These are phyloP conservation scores for Ramphastos sulfuratus DNA, from an alignment of 2,113 vertebrate genomes.

Conservation along the genomic window DNA sequence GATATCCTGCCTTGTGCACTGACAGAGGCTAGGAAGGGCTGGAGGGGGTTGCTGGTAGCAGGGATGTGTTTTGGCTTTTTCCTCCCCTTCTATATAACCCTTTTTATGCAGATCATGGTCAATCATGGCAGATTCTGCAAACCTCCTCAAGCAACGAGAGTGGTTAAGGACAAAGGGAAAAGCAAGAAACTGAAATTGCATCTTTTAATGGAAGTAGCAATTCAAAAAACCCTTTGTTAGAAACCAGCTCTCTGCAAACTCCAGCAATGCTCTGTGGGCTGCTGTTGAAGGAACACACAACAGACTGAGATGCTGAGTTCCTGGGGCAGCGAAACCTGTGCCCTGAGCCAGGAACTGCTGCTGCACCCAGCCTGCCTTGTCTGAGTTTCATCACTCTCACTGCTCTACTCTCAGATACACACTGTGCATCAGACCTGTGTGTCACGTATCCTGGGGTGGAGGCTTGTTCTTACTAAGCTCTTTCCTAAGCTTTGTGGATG, in stretches of 20 bases:
- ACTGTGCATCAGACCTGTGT: fast-evolving
- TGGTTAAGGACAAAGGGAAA: neutral
- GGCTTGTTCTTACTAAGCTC: neutral
- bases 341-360: neutral
- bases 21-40: neutral
- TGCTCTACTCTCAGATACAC: fast-evolving
- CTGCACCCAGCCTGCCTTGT: neutral
- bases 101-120: neutral
- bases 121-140: neutral
- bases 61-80: neutral
- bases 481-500: neutral
- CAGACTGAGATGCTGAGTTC: neutral
- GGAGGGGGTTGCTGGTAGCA: neutral
- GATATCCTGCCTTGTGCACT: neutral
- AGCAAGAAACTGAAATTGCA: neutral
- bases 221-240: neutral
- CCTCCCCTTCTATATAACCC: neutral
- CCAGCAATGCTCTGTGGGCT: neutral
- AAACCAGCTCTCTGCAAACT: neutral
- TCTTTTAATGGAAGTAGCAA: neutral
- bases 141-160: fast-evolving
- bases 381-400: neutral
- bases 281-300: fast-evolving
- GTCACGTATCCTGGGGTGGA: fast-evolving
- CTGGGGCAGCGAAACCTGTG: fast-evolving